Evolutionary conservation across 2,797 vertebrate species (phyloP).

Genomic region (Oceanodroma leucorhoa): DNA sequence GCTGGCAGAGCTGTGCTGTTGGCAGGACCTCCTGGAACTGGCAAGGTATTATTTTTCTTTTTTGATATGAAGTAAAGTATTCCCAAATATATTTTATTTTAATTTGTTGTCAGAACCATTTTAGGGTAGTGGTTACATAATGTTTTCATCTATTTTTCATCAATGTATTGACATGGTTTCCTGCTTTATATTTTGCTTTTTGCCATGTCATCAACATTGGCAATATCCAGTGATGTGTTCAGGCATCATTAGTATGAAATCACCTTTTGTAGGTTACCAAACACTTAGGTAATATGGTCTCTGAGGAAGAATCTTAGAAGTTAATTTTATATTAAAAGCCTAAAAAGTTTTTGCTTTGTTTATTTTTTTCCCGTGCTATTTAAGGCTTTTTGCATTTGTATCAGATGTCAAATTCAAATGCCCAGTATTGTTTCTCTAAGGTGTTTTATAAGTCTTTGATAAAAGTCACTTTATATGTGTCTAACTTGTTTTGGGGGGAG

Average conservation of each 20-base stretch:
- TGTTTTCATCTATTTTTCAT: background rate
- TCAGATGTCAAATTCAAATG: background rate
- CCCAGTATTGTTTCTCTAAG: background rate
- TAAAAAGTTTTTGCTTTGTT: background rate
- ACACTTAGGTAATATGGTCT: fast-evolving
- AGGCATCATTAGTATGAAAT: background rate
- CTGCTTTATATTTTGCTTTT: background rate
- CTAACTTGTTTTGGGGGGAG: background rate
- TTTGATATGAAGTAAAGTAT: background rate
- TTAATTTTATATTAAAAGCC: background rate
- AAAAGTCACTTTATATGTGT: background rate
- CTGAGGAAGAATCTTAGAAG: background rate
- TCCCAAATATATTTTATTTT: background rate
- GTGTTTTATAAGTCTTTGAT: background rate
- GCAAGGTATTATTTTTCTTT: constrained; percentile 83
- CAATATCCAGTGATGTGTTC: background rate
- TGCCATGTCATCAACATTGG: background rate
- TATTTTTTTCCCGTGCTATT: background rate
- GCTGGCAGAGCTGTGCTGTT: constrained; percentile 93
- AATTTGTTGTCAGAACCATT: background rate
- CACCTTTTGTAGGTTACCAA: background rate
- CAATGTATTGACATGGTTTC: background rate
- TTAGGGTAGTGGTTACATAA: background rate
- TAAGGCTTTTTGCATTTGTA: background rate
- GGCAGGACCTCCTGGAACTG: constrained; percentile 96